Evolutionary conservation across 2,888 invertebrate species (phyloP).

Genomic region (Dorcus hopei): DNA sequence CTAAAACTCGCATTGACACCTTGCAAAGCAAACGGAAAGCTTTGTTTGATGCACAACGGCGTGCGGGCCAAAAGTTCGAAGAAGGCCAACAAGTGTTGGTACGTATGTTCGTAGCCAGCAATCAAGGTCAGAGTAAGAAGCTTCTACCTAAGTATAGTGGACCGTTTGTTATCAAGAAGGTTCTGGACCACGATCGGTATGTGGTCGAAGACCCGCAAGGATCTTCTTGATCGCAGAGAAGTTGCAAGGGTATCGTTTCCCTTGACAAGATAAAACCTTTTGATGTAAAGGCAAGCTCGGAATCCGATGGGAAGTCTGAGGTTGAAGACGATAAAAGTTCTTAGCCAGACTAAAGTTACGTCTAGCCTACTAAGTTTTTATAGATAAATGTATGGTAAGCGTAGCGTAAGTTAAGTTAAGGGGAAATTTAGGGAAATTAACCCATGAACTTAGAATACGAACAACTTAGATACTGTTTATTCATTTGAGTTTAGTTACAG

Average conservation of each 20-base stretch:
- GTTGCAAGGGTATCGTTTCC: constrained; percentile 4
- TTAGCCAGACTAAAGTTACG: not conserved
- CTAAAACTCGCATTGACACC: not conserved
- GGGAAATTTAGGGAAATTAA: not conserved
- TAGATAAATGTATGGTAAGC: too few species aligned
- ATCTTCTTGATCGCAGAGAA: not conserved
- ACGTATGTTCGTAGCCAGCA: not conserved
- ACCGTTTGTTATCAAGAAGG: not conserved
- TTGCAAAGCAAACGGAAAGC: not conserved
- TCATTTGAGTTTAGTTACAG: not conserved
- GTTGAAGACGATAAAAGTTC: not conserved
- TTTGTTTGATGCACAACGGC: not conserved
- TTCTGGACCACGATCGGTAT: constrained; percentile 7
- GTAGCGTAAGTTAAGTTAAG: not conserved
- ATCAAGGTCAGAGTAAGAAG: not conserved
- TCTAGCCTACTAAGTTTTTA: too few species aligned
- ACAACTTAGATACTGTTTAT: not conserved
- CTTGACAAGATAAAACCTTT: constrained; percentile 1
- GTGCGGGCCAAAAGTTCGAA: not conserved
- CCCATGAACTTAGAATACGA: not conserved
- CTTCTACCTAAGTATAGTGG: constrained; percentile 4
- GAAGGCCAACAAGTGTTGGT: constrained; percentile 5
- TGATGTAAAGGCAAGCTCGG: constrained; percentile 1
- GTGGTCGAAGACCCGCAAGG: not conserved
- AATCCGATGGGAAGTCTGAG: not conserved